Conservation (phyloP, 2,888 invertebrate genomes). For the Macaria notata region DNA sequence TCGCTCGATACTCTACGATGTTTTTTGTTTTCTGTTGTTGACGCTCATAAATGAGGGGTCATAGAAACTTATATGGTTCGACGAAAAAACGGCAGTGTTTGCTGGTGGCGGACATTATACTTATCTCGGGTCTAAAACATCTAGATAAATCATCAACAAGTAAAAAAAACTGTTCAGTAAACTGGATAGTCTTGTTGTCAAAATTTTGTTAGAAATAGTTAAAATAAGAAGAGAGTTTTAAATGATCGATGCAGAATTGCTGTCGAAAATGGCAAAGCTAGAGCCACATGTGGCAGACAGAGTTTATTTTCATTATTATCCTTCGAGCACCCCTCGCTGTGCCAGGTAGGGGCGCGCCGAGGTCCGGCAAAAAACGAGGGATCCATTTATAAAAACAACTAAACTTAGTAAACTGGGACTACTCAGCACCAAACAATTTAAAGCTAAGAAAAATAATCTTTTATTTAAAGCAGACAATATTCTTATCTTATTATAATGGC, state of each 20-base stretch:
- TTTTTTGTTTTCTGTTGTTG: constrained; percentile 76
- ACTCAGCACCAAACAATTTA: too few species aligned
- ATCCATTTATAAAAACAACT: constrained; percentile 20
- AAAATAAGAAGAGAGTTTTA: too few species aligned
- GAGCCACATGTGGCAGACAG: constrained; percentile 51
- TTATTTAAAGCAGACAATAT: too few species aligned
- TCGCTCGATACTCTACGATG: constrained; percentile 51
- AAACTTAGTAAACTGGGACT: too few species aligned
- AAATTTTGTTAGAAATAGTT: too few species aligned
- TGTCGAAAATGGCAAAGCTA: constrained; percentile 36
- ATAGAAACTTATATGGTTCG: constrained; percentile 63
- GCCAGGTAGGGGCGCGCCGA: constrained; percentile 50
- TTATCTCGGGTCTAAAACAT: too few species aligned
- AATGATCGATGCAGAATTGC: constrained; percentile 21
- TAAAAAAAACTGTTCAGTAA: too few species aligned
- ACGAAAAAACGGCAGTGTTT: constrained; percentile 37
- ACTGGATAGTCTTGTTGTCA: too few species aligned
- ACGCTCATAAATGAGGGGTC: constrained; percentile 73
- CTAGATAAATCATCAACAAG: too few species aligned
- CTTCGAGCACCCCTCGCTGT: constrained; percentile 53
- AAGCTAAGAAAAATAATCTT: too few species aligned
- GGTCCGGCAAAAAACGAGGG: constrained; percentile 36
- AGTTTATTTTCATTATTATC: constrained; percentile 45
- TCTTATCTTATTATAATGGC: too few species aligned
- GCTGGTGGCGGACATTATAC: too few species aligned